phyloP scores from a whole-genome alignment of 2,888 invertebrate species.

The Heteropelma amictum region DNA sequence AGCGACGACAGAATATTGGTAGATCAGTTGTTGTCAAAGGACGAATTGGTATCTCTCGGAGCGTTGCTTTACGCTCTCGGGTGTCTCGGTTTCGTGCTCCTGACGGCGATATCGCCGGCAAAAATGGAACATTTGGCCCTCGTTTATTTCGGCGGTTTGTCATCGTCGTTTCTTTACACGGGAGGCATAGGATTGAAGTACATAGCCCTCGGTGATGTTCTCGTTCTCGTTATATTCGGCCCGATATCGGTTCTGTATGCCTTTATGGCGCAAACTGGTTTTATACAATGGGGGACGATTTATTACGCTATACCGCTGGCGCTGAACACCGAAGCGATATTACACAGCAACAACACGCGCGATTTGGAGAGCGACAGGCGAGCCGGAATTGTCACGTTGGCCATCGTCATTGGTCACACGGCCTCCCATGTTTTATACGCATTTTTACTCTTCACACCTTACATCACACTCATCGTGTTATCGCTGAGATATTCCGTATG shows the following conservation, averaged over 20 bases:
- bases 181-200: constrained; percentile 97
- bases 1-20: constrained; percentile 96
- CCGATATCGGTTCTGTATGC: constrained; percentile 96
- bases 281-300: constrained; percentile 93
- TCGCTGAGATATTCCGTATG: constrained; percentile 91
- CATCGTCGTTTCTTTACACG: constrained; percentile 97
- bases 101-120: constrained; percentile 90
- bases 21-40: constrained; percentile 92
- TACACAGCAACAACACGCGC: constrained; percentile 96
- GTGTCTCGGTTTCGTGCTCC: constrained; percentile 88
- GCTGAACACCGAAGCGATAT: constrained; percentile 95
- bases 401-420: constrained; percentile 94
- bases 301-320: constrained; percentile 96
- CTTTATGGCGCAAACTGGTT: constrained; percentile 94
- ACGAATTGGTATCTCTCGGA: constrained; percentile 91
- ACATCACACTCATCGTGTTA: constrained; percentile 92
- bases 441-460: constrained; percentile 93
- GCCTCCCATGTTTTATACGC: constrained; percentile 95
- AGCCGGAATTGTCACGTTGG: constrained; percentile 95
- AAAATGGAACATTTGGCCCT: constrained; percentile 96
- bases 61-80: constrained; percentile 93
- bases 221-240: constrained; percentile 95
- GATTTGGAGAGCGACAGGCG: constrained; percentile 92
- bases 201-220: constrained; percentile 94
- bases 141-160: constrained; percentile 96